Conservation (phyloP, 2,113 vertebrate genomes). For the Eudorcas thomsonii region DNA sequence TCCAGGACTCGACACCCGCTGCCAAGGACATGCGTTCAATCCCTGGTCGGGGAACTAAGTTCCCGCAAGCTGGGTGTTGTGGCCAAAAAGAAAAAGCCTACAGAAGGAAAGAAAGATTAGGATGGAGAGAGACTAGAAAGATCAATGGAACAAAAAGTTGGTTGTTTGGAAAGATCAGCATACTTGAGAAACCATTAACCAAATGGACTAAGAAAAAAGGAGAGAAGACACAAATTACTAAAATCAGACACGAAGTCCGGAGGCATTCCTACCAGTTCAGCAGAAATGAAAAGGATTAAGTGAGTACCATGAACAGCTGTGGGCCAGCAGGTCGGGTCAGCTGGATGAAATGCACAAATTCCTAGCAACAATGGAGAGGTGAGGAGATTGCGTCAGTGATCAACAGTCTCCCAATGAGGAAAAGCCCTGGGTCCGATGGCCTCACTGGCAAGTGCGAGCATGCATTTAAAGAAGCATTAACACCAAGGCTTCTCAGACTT, state of each 20-base stretch:
- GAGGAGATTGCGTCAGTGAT: neutral
- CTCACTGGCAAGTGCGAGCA: no score
- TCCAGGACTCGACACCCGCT: rapidly evolving
- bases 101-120: neutral
- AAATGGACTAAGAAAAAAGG: neutral
- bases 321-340: neutral
- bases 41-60: neutral
- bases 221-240: neutral
- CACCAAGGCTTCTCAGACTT: neutral
- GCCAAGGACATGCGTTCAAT: neutral
- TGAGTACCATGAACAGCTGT: neutral
- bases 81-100: neutral
- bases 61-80: neutral
- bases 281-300: neutral
- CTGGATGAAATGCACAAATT: neutral
- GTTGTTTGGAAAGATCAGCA: neutral
- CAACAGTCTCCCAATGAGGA: neutral
- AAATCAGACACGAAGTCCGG: neutral
- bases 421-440: neutral
- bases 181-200: neutral
- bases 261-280: neutral
- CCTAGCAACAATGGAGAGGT: neutral
- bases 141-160: neutral
- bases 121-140: neutral
- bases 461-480: neutral